Evolutionary conservation across 2,113 vertebrate species (phyloP).

Genomic region (Crypturellus undulatus): DNA sequence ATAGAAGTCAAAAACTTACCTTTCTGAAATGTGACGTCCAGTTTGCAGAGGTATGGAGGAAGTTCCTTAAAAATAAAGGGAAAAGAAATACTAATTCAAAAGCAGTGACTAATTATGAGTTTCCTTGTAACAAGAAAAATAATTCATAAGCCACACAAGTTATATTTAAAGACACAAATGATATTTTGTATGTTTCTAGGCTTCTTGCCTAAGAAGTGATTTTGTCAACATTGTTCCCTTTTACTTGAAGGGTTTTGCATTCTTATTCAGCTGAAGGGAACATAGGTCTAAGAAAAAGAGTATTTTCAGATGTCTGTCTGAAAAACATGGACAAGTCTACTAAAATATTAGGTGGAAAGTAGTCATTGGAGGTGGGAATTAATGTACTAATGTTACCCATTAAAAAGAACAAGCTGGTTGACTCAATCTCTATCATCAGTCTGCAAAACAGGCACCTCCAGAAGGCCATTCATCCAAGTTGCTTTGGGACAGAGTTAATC

Average conservation of each 20-base stretch:
- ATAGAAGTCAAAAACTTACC: constrained; percentile 76
- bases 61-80: constrained; percentile 86
- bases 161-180: not conserved
- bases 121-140: not conserved
- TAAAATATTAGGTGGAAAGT: not conserved
- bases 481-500: not conserved
- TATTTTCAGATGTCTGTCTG: not conserved
- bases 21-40: constrained; percentile 94
- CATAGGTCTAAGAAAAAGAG: not conserved
- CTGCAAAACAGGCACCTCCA: not conserved
- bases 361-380: not conserved
- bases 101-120: not conserved
- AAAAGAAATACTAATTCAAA: constrained; percentile 18
- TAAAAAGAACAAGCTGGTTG: not conserved
- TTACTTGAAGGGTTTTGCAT: not conserved
- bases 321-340: not conserved
- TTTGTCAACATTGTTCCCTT: not conserved
- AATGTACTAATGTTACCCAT: not conserved
- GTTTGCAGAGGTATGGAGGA: constrained; percentile 89
- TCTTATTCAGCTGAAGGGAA: not conserved
- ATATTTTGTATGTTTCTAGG: not conserved
- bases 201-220: not conserved
- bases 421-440: not conserved
- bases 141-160: not conserved
- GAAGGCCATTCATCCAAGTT: not conserved